These are phyloP conservation scores for Erebia ligea DNA, from an alignment of 2,888 invertebrate genomes.

Conservation along the genomic window DNA sequence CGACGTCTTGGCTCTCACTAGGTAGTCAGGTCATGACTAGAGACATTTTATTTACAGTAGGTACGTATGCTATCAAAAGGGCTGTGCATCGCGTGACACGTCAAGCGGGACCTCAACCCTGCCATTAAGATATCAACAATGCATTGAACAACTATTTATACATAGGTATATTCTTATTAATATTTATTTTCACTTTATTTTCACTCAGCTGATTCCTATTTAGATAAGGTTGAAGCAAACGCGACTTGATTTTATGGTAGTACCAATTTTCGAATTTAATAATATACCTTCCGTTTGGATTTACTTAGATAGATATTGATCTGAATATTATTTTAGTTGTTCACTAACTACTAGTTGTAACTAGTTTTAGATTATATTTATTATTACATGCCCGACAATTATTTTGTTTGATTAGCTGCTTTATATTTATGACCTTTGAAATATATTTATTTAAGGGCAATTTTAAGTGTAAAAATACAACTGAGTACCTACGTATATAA, in stretches of 20 bases:
- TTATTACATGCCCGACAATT: too few relatives aligned
- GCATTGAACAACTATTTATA: slow-evolving; percentile 25
- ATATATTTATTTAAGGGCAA: too few relatives aligned
- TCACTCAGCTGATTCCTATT: slow-evolving; percentile 39
- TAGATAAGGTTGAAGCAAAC: slow-evolving; percentile 36
- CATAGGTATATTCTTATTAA: slow-evolving; percentile 32
- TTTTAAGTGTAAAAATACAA: too few relatives aligned
- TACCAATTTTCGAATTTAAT: slow-evolving; percentile 24
- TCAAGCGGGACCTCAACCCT: slow-evolving; percentile 35
- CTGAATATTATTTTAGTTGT: not conserved
- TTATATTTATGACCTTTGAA: too few relatives aligned
- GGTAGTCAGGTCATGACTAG: too few relatives aligned
- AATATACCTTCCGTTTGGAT: slow-evolving; percentile 22
- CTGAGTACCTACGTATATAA: too few relatives aligned
- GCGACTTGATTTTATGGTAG: slow-evolving; percentile 32
- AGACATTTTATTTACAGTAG: slow-evolving; percentile 6
- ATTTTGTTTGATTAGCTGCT: too few relatives aligned
- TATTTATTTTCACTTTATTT: slow-evolving; percentile 29
- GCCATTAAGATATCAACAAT: slow-evolving; percentile 33
- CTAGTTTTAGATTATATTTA: too few relatives aligned
- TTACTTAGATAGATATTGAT: not conserved
- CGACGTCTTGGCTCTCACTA: too few relatives aligned
- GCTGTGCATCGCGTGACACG: slow-evolving; percentile 38
- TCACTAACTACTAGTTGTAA: too few relatives aligned
- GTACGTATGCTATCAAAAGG: slow-evolving; percentile 35